These are phyloP conservation scores for Uloborus plumipes DNA, from an alignment of 2,888 invertebrate species.

Conservation along the genomic window DNA sequence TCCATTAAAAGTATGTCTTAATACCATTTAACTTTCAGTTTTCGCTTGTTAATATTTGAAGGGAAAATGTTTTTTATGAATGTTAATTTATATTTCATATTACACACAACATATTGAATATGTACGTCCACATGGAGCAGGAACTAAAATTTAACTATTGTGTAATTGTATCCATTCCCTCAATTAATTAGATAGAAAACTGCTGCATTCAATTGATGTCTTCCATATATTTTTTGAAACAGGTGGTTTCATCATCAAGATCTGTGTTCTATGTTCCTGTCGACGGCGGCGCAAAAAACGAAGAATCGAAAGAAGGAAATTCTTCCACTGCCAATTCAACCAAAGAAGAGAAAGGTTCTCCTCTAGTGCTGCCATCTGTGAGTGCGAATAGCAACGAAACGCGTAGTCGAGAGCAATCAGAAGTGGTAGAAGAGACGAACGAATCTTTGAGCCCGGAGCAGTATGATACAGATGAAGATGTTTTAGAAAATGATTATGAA, in stretches of 20 bases:
- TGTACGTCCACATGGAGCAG: too few species aligned
- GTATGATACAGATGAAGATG: slow-evolving; percentile 49
- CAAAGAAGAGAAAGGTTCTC: background rate
- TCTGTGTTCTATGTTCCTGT: slow-evolving; percentile 57
- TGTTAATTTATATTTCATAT: too few species aligned
- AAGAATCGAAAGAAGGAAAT: background rate
- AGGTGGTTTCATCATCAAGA: slow-evolving; percentile 39
- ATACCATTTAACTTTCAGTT: too few species aligned
- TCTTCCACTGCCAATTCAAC: background rate
- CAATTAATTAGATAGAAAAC: too few species aligned
- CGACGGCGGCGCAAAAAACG: slow-evolving; percentile 5
- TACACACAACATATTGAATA: too few species aligned
- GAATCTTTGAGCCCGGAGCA: slow-evolving; percentile 24
- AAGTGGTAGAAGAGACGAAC: slow-evolving; percentile 20
- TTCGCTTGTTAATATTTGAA: too few species aligned
- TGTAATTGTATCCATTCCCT: too few species aligned
- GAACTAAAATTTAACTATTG: too few species aligned
- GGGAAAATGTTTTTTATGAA: too few species aligned
- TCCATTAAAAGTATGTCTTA: too few species aligned
- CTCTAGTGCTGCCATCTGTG: slow-evolving; percentile 44
- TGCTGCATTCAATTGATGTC: too few species aligned
- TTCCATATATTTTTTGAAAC: too few species aligned
- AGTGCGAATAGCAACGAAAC: slow-evolving; percentile 2
- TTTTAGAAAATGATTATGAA: slow-evolving; percentile 78
- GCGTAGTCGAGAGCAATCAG: background rate